Evolutionary conservation across 2,113 vertebrate genomes (phyloP).

Genomic region (Plectropomus leopardus): DNA sequence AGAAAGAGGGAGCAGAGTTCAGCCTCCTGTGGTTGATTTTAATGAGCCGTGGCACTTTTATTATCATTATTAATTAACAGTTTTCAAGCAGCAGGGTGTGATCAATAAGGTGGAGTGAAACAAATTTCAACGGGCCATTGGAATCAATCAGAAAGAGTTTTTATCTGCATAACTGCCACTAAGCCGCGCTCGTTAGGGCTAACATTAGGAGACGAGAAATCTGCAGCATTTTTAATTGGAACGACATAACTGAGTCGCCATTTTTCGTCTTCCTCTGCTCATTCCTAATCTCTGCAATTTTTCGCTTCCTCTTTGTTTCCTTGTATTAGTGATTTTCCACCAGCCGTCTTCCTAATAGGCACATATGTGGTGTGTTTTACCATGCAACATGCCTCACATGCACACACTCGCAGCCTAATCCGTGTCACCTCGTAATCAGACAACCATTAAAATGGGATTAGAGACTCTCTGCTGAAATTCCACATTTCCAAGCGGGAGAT

Average conservation of each 20-base stretch:
- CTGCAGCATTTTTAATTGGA: slow-evolving; percentile 95
- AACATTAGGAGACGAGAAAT: slow-evolving; percentile 93
- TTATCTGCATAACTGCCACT: slow-evolving; percentile 99
- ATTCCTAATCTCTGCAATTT: slow-evolving; percentile 86
- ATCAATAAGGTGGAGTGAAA: slow-evolving; percentile 99
- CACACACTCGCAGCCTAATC: slow-evolving; percentile 55
- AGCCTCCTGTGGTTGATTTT: slow-evolving; percentile 87
- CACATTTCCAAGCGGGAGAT: slow-evolving; percentile 73
- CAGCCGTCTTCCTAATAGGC: background rate
- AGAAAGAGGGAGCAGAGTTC: slow-evolving; percentile 45
- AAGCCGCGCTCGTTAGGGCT: slow-evolving; percentile 93
- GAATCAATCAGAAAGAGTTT: slow-evolving; percentile 97
- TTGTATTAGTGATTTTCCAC: slow-evolving; percentile 7
- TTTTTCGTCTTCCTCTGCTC: slow-evolving; percentile 91
- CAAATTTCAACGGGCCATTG: slow-evolving; percentile 97
- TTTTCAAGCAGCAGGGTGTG: slow-evolving; percentile 94
- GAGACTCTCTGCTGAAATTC: slow-evolving; percentile 77
- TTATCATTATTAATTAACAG: slow-evolving; percentile 99
- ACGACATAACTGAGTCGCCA: slow-evolving; percentile 89
- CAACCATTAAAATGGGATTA: slow-evolving; percentile 87
- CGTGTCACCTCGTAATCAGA: slow-evolving; percentile 83
- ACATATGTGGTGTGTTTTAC: slow-evolving; percentile 9
- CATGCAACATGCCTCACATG: slow-evolving; percentile 30
- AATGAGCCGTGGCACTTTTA: slow-evolving; percentile 97
- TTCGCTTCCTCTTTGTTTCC: slow-evolving; percentile 45